Conservation (phyloP, 2,113 vertebrate genomes). For the Myotis yumanensis region DNA sequence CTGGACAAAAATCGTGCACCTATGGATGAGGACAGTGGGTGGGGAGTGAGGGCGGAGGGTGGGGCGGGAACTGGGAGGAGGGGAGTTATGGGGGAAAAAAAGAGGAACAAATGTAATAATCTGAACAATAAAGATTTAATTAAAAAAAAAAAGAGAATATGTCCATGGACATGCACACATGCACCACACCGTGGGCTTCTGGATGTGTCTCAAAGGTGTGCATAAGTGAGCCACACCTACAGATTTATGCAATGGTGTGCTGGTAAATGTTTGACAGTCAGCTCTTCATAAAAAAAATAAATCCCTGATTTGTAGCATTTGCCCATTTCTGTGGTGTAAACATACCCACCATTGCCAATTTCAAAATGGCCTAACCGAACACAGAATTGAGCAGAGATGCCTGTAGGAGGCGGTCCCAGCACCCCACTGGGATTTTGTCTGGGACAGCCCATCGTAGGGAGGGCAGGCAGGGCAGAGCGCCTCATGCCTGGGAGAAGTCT, state of each 20-base stretch:
- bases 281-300: background rate
- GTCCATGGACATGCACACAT: too few species aligned
- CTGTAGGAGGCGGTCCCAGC: background rate
- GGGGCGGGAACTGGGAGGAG: too few species aligned
- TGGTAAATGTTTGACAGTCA: background rate
- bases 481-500: background rate
- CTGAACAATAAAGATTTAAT: too few species aligned
- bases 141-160: too few species aligned
- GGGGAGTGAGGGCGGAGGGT: too few species aligned
- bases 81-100: too few species aligned
- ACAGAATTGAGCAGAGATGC: background rate
- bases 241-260: background rate
- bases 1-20: too few species aligned
- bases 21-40: too few species aligned
- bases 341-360: rapidly evolving
- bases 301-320: background rate
- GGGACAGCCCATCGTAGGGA: rapidly evolving
- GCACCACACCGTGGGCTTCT: rapidly evolving
- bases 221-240: background rate
- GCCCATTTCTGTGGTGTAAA: background rate
- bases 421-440: rapidly evolving
- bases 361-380: background rate
- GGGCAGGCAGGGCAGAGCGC: background rate
- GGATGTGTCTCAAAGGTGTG: background rate
- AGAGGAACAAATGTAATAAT: too few species aligned